These are phyloP conservation scores for Galeopterus variegatus DNA, from an alignment of 2,113 vertebrate genomes.

Conservation along the genomic window DNA sequence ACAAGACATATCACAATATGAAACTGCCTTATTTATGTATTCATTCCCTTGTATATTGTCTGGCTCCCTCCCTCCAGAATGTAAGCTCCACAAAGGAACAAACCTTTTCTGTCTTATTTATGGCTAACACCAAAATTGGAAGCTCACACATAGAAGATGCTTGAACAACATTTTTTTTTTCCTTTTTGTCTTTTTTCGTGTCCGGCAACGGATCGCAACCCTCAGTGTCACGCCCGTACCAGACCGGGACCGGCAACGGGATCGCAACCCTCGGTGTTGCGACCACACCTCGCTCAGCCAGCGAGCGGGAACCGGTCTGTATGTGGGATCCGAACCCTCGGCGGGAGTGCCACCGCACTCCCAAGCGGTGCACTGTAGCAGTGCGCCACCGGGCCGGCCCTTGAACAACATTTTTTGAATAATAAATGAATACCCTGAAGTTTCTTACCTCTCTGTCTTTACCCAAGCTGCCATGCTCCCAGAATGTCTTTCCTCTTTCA, in stretches of 20 bases:
- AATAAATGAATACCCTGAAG: neutral
- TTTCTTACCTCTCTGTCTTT: neutral
- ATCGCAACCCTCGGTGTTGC: too few relatives aligned
- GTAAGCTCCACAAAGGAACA: neutral
- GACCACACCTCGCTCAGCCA: too few relatives aligned
- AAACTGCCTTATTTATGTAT: neutral
- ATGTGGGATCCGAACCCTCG: too few relatives aligned
- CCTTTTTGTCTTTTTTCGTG: too few relatives aligned
- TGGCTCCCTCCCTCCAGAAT: neutral
- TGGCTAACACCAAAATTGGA: neutral
- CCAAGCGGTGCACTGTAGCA: too few relatives aligned
- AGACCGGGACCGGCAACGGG: too few relatives aligned
- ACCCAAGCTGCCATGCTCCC: neutral
- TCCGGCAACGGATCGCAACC: too few relatives aligned
- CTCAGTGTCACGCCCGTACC: too few relatives aligned
- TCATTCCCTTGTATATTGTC: neutral
- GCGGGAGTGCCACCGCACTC: too few relatives aligned
- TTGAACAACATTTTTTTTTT: slow-evolving; percentile 30
- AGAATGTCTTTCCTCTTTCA: neutral
- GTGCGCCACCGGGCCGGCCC: too few relatives aligned
- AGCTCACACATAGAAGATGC: neutral
- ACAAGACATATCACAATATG: neutral
- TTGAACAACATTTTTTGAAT: slow-evolving; percentile 17
- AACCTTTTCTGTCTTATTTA: neutral
- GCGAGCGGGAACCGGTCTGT: too few relatives aligned